Conservation (phyloP, 1,140 invertebrate genomes). For the Contarinia nasturtii region DNA sequence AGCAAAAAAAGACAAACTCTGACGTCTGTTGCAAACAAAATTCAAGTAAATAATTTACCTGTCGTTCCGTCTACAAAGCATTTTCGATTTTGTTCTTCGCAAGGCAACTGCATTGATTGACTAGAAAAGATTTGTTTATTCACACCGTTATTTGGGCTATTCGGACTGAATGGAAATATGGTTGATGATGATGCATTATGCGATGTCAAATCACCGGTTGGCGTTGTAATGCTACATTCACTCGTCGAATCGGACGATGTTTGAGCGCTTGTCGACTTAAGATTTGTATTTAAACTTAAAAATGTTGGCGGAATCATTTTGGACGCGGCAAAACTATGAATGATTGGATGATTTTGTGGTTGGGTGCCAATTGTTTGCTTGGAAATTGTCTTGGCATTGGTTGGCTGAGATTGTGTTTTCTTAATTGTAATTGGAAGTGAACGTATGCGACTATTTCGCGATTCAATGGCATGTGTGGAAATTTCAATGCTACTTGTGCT, state of each 20-base stretch:
- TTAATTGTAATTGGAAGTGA: slow-evolving; percentile 37
- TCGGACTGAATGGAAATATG: slow-evolving; percentile 37
- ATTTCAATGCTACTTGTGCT: background rate
- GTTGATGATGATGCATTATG: slow-evolving; percentile 21
- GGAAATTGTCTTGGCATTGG: background rate
- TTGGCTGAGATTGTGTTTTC: slow-evolving; percentile 1
- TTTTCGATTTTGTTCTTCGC: slow-evolving; percentile 8
- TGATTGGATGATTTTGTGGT: no score
- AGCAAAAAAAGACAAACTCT: no score
- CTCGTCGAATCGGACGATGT: slow-evolving; percentile 18
- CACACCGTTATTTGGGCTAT: slow-evolving; percentile 26
- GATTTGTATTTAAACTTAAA: no score
- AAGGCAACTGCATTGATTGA: slow-evolving; percentile 17
- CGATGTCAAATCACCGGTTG: slow-evolving; percentile 18
- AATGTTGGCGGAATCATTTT: no score
- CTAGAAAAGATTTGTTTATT: slow-evolving; percentile 22
- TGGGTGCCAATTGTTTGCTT: background rate
- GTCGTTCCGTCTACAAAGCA: slow-evolving; percentile 17
- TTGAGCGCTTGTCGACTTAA: no score
- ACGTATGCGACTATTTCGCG: slow-evolving; percentile 17
- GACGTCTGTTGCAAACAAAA: no score
- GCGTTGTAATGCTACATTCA: slow-evolving; percentile 26
- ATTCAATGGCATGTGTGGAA: background rate
- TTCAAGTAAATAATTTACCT: background rate
- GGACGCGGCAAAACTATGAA: no score